Evolutionary conservation across 2,888 invertebrate genomes (phyloP).

Genomic region (Meloe dianella): DNA sequence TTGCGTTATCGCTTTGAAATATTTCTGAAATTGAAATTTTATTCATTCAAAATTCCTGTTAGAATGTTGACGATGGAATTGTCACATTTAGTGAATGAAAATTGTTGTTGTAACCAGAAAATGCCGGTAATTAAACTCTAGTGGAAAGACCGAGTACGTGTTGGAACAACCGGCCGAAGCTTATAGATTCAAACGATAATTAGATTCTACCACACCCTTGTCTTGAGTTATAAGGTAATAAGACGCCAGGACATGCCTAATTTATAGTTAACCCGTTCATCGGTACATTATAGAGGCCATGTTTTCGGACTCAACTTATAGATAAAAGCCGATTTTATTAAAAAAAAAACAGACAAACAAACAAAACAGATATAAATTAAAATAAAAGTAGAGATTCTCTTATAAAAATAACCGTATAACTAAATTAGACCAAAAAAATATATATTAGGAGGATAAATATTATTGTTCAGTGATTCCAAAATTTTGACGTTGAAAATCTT

Average conservation of each 20-base stretch:
- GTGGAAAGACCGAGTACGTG: conserved; percentile 33
- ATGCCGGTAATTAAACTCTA: conserved; percentile 35
- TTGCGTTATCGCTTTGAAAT: not conserved
- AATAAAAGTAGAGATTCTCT: conserved; percentile 12
- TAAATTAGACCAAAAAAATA: conserved; percentile 42
- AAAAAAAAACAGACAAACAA: conserved; percentile 40
- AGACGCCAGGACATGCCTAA: conserved; percentile 58
- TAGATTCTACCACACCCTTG: conserved; percentile 60
- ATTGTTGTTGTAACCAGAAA: conserved; percentile 34
- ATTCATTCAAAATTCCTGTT: not conserved
- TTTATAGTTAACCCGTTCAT: conserved; percentile 57
- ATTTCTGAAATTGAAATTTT: not conserved
- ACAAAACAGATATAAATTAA: conserved; percentile 12
- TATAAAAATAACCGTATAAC: conserved; percentile 47
- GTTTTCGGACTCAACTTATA: conserved; percentile 37
- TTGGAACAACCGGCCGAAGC: conserved; percentile 43
- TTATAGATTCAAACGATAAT: conserved; percentile 58
- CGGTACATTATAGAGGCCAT: conserved; percentile 44
- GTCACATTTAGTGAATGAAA: not conserved
- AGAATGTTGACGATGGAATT: not conserved
- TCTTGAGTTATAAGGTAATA: conserved; percentile 61
- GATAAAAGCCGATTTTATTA: conserved; percentile 46
- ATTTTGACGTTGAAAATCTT: conserved; percentile 29
- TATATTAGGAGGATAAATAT: conserved; percentile 16
- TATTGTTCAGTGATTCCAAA: conserved; percentile 32